phyloP scores from a whole-genome alignment of 2,888 invertebrate species.

The Sericinus montela region DNA sequence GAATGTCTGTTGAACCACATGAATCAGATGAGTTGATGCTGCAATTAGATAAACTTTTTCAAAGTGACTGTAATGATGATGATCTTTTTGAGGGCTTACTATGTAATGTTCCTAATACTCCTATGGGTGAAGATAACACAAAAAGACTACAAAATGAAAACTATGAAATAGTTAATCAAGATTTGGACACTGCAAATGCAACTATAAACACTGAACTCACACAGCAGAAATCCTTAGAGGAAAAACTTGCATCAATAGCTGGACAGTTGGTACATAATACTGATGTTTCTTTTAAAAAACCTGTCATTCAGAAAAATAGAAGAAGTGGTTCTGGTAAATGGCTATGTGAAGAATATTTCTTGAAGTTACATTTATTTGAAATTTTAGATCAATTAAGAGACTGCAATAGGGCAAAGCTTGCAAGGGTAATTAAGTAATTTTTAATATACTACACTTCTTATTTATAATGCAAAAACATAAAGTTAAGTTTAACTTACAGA shows the following conservation, averaged over 20 bases:
- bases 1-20: slow-evolving; percentile 39
- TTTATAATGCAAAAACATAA: neutral
- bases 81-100: slow-evolving; percentile 61
- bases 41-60: slow-evolving; percentile 68
- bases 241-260: slow-evolving; percentile 51
- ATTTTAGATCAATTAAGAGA: slow-evolving; percentile 63
- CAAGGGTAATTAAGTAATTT: slow-evolving; percentile 41
- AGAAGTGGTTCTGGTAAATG: slow-evolving; percentile 45
- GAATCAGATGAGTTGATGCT: slow-evolving; percentile 58
- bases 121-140: slow-evolving; percentile 27
- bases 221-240: slow-evolving; percentile 51
- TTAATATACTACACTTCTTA: neutral
- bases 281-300: slow-evolving; percentile 30
- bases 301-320: slow-evolving; percentile 31
- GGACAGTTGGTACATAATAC: slow-evolving; percentile 42
- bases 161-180: slow-evolving; percentile 29
- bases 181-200: slow-evolving; percentile 20
- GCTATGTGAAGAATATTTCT: slow-evolving; percentile 69
- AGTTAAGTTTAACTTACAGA: slow-evolving; percentile 40
- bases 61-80: slow-evolving; percentile 58
- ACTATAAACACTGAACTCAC: slow-evolving; percentile 20
- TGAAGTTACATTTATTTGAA: slow-evolving; percentile 57
- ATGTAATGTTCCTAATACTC: slow-evolving; percentile 39
- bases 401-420: slow-evolving; percentile 50
- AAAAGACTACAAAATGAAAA: slow-evolving; percentile 28